These are phyloP conservation scores for Sepiola atlantica DNA, from an alignment of 2,888 invertebrate genomes.

Conservation along the genomic window DNA sequence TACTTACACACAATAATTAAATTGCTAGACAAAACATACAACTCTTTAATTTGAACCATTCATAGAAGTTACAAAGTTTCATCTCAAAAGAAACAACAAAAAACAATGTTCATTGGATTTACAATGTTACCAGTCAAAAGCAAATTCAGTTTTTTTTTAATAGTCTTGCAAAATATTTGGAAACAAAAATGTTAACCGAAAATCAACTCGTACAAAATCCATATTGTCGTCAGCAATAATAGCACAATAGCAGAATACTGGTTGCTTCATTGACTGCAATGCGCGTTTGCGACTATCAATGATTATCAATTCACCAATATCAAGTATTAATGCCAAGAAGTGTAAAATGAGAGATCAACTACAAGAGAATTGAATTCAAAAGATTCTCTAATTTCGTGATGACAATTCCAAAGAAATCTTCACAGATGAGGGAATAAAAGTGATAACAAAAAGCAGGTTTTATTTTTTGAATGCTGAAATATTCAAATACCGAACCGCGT, in stretches of 20 bases:
- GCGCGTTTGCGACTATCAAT: neutral
- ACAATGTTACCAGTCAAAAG: too few species aligned
- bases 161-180: too few species aligned
- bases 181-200: too few species aligned
- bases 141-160: too few species aligned
- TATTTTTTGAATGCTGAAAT: neutral
- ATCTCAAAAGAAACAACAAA: too few species aligned
- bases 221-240: neutral
- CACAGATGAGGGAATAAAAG: neutral
- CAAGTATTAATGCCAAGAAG: neutral
- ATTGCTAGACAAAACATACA: too few species aligned
- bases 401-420: neutral
- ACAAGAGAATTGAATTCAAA: neutral
- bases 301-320: neutral
- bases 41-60: too few species aligned
- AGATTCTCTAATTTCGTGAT: neutral
- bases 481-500: neutral
- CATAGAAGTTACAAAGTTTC: too few species aligned
- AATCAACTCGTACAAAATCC: too few species aligned
- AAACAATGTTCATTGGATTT: too few species aligned
- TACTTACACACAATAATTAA: too few species aligned
- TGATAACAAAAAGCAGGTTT: neutral
- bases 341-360: neutral
- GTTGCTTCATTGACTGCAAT: neutral
- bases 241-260: neutral